Percentiles rank a stretch among this genome's conserved stretches.
Evolutionary conservation across 2,888 invertebrate species (phyloP).

Genomic region (Rotaria sp.): DNA sequence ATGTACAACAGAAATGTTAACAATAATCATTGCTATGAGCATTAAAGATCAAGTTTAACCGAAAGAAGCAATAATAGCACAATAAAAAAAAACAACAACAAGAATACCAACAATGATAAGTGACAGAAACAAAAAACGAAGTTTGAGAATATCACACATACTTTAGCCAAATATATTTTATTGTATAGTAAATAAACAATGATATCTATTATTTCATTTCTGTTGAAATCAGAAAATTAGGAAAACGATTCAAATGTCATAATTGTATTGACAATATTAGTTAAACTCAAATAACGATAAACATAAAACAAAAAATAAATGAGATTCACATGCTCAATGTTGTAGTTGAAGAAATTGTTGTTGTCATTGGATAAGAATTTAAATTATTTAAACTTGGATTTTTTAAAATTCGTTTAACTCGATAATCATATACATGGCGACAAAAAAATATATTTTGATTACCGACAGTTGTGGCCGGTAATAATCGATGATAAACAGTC

Average conservation of each 20-base stretch:
- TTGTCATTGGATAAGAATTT: background rate
- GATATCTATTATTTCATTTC: background rate
- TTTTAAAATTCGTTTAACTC: slow-evolving; percentile 69
- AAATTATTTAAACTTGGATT: slow-evolving; percentile 49
- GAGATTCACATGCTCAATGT: background rate
- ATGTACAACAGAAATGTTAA: background rate
- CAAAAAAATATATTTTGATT: slow-evolving; percentile 86
- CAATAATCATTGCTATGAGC: background rate
- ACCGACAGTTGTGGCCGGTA: slow-evolving; percentile 64
- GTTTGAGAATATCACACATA: background rate
- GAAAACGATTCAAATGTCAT: background rate
- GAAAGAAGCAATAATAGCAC: background rate
- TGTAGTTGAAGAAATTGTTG: background rate
- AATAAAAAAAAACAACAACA: background rate
- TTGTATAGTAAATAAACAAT: background rate
- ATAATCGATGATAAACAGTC: slow-evolving; percentile 45
- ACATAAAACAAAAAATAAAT: background rate
- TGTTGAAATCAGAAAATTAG: too few relatives aligned
- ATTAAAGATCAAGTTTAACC: background rate
- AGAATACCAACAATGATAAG: background rate
- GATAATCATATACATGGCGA: slow-evolving; percentile 85
- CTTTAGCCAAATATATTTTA: background rate
- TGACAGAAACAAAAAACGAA: background rate
- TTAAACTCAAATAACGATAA: background rate
- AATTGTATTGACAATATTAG: background rate